Evolutionary conservation across 2,797 vertebrate genomes (phyloP).

Genomic region (Manis javanica): DNA sequence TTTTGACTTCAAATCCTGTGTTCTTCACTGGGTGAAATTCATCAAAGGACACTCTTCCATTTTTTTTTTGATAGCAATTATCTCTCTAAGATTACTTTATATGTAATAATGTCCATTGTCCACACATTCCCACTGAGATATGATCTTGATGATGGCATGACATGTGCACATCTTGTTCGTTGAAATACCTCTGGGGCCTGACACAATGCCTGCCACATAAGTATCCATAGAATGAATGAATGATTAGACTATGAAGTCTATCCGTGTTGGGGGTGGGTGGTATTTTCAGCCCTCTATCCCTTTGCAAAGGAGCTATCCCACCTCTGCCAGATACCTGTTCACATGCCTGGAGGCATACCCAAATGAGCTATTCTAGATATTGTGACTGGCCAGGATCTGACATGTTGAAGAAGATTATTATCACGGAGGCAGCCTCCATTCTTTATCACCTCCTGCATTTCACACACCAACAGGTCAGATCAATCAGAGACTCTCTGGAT

Average conservation of each 20-base stretch:
- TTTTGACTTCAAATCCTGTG: neutral
- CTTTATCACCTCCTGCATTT: neutral
- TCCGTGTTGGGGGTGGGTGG: fast-evolving
- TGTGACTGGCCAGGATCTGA: neutral
- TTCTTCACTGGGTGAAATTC: neutral
- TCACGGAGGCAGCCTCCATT: neutral
- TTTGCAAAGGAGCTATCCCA: neutral
- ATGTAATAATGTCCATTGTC: neutral
- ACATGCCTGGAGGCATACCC: neutral
- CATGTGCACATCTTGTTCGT: neutral
- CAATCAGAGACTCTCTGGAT: neutral
- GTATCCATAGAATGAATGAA: neutral
- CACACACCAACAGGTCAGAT: neutral
- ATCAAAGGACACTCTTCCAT: neutral
- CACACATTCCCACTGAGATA: neutral
- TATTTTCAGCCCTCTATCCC: neutral
- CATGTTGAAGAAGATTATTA: neutral
- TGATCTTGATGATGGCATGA: neutral
- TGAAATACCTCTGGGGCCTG: neutral
- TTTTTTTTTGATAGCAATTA: neutral
- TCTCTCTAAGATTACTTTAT: neutral
- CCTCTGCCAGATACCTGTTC: neutral
- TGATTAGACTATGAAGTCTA: neutral
- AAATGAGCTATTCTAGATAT: neutral
- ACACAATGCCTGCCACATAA: neutral